phyloP scores from a whole-genome alignment of 2,797 vertebrate genomes.

The Alauda arvensis region DNA sequence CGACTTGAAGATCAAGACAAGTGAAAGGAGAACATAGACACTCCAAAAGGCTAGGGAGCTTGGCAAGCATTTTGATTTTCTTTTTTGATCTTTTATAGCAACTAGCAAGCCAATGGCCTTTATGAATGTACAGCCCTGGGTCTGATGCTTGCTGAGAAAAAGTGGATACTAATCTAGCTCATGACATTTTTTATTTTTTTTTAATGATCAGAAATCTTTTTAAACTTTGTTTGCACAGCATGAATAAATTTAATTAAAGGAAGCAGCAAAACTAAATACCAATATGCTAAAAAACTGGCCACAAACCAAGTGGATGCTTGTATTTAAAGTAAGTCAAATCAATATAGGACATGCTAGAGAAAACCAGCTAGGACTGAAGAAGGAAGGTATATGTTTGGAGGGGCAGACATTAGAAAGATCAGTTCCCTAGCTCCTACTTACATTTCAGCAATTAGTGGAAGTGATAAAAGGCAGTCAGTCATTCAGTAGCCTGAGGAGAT shows the following conservation, averaged over 20 bases:
- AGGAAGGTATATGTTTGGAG: background rate
- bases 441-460: background rate
- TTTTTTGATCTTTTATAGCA: background rate
- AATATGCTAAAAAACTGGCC: background rate
- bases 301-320: background rate
- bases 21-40: background rate
- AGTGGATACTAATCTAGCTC: background rate
- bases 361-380: background rate
- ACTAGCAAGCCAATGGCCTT: background rate
- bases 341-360: background rate
- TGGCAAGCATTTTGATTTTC: background rate
- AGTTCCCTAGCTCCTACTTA: background rate
- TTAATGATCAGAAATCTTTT: background rate
- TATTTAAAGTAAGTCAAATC: conserved; percentile 14
- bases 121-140: background rate
- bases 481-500: background rate
- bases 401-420: background rate
- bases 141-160: background rate
- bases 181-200: background rate
- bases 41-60: background rate
- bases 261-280: conserved; percentile 20
- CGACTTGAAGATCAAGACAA: background rate
- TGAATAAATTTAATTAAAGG: conserved; percentile 24
- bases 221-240: background rate
- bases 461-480: background rate